Conservation (phyloP, 2,797 vertebrate species). For the Leptodactylus fallax region DNA sequence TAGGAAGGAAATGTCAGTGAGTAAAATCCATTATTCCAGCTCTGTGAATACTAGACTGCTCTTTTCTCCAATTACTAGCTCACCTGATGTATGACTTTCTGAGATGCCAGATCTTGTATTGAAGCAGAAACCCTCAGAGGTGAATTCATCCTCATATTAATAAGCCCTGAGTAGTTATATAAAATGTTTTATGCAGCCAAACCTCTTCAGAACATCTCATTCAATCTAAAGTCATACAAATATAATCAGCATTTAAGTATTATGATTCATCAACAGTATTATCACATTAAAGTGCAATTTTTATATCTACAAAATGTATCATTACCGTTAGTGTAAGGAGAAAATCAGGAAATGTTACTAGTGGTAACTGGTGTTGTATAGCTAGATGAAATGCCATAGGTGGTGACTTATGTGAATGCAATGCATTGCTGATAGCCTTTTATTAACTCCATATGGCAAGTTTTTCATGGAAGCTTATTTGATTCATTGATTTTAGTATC, state of each 20-base stretch:
- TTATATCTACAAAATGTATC: neutral
- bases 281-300: neutral
- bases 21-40: conserved; percentile 58
- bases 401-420: neutral
- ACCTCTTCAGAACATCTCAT: neutral
- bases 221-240: conserved; percentile 2
- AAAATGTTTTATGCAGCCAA: conserved; percentile 47
- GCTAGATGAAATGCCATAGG: too few relatives aligned
- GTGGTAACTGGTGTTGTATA: too few relatives aligned
- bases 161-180: conserved; percentile 47
- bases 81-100: conserved; percentile 58
- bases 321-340: neutral
- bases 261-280: neutral
- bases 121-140: conserved; percentile 50
- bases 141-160: conserved; percentile 56
- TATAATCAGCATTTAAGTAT: conserved; percentile 7
- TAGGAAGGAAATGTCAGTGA: conserved; percentile 56
- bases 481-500: too few relatives aligned
- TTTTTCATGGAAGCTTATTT: too few relatives aligned
- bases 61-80: conserved; percentile 57
- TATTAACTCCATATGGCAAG: too few relatives aligned
- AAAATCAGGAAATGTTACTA: neutral
- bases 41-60: conserved; percentile 53
- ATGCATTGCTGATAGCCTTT: too few relatives aligned
- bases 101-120: conserved; percentile 46